A percentile compares a stretch with the other conserved stretches of the same genome.
These are phyloP conservation scores for Meloidogyne chitwoodi DNA, from an alignment of 1,140 invertebrate species.

Conservation along the genomic window DNA sequence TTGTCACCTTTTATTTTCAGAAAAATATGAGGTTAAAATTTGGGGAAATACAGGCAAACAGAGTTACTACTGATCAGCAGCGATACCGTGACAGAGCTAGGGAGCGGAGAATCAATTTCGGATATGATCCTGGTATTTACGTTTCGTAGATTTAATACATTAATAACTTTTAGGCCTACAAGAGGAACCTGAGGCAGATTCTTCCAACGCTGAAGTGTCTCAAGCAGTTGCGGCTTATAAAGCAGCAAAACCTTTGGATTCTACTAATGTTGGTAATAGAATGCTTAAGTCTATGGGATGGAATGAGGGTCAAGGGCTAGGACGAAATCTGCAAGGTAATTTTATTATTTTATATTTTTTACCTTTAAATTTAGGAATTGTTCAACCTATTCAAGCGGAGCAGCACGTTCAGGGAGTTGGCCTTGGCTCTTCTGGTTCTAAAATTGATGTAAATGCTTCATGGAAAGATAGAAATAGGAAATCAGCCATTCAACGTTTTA, in stretches of 20 bases:
- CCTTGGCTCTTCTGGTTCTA: constrained; percentile 47
- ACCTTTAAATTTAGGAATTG: constrained; percentile 39
- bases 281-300: constrained; percentile 97
- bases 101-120: constrained; percentile 87
- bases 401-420: constrained; percentile 55
- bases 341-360: background rate
- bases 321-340: constrained; percentile 79
- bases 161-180: constrained; percentile 20
- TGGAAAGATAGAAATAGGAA: constrained; percentile 40
- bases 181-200: background rate
- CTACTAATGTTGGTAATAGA: constrained; percentile 74
- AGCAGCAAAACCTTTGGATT: constrained; percentile 41
- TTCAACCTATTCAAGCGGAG: constrained; percentile 52
- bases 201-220: constrained; percentile 8
- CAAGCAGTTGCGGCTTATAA: constrained; percentile 27
- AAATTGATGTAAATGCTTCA: constrained; percentile 9
- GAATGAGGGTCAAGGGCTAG: constrained; percentile 88
- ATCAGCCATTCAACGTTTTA: constrained; percentile 37
- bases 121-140: constrained; percentile 61
- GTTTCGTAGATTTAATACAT: background rate
- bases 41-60: constrained; percentile 13
- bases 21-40: constrained; percentile 37
- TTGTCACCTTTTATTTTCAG: constrained; percentile 21
- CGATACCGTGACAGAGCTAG: constrained; percentile 90
- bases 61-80: constrained; percentile 11